Evolutionary conservation across 1,140 invertebrate genomes (phyloP), one percentile per base, ranked within the genome.

Genomic region (Coelopa frigida): DNA sequence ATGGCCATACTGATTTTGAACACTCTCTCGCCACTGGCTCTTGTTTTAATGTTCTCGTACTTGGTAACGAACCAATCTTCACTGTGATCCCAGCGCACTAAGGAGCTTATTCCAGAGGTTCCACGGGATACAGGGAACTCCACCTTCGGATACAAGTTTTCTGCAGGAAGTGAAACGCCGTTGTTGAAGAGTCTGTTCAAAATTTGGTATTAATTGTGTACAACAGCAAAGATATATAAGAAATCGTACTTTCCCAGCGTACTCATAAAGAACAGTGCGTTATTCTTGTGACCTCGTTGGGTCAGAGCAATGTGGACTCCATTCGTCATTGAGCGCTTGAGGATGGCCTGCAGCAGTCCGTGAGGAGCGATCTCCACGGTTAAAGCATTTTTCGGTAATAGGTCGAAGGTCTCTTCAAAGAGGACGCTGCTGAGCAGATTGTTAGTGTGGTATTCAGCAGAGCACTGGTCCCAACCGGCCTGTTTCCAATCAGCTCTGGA

Each of bases 361-460:
- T 94, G 90, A 0, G 92, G 90, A 1, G 88, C 88, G 15, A 94
- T 84, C 56, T 81, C 80, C 49, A 87, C 85, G 1, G 82, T 78
- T 40, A 94, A 73, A 0, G 90, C 84, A 66, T 93, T 83, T 32
- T 74, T 71, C 0, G 88, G 89, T 20, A 96, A 80, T 38, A 85
- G 72, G 8, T 75, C 72, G 2, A 86, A 71, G 1, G 84, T 84
- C 68, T 94, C 88, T 58, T 93, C 84, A 58, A 95, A 95, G 1
- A 91, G 70, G 0, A 95, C 91, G 15, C 87, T 81, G 52, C 70
- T 82, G 32, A 93, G 68, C 5, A 95, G 71, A 68, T 96, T 97
- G 62, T 96, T 94, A 0, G 91, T 91, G 59, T 93, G 89, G 61
- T 98, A 98, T 55, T 91, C 87, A 4, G 92, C 83, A 0, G 89